phyloP scores from a whole-genome alignment of 64 coral and sea anemone species.

The Porites lutea region DNA sequence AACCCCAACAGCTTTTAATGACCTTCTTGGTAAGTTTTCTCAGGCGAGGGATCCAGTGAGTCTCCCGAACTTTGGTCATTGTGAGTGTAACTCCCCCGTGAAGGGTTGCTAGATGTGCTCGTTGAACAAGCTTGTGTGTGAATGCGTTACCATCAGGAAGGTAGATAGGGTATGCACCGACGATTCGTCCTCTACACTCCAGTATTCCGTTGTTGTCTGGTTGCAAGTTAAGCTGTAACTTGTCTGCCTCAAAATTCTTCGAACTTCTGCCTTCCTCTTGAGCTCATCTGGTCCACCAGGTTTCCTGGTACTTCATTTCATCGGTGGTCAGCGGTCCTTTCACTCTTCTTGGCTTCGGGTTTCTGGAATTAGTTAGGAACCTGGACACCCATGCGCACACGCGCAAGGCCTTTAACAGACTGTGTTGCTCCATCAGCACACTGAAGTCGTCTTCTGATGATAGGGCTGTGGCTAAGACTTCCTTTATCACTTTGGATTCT shows the following conservation, averaged over 20 bases:
- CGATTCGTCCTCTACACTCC: constrained; percentile 51
- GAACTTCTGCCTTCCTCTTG: constrained; percentile 15
- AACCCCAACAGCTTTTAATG: constrained; percentile 40
- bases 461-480: neutral
- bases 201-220: constrained; percentile 21
- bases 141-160: constrained; percentile 13
- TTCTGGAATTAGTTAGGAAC: constrained; percentile 20
- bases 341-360: neutral
- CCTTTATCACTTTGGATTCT: neutral
- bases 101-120: constrained; percentile 19
- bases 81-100: constrained; percentile 70
- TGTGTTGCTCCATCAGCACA: constrained; percentile 23
- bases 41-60: constrained; percentile 1
- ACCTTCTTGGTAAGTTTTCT: constrained; percentile 2
- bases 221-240: constrained; percentile 44
- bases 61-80: constrained; percentile 63
- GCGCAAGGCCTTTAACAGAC: constrained; percentile 19
- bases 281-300: constrained; percentile 41
- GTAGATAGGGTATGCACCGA: constrained; percentile 52
- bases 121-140: constrained; percentile 62
- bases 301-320: constrained; percentile 17
- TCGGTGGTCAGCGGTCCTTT: constrained; percentile 39
- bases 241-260: constrained; percentile 48
- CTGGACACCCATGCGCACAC: constrained; percentile 39
- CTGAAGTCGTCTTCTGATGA: neutral